Evolutionary conservation across 2,113 vertebrate species (phyloP).

Genomic region (Rhinogobius similis): DNA sequence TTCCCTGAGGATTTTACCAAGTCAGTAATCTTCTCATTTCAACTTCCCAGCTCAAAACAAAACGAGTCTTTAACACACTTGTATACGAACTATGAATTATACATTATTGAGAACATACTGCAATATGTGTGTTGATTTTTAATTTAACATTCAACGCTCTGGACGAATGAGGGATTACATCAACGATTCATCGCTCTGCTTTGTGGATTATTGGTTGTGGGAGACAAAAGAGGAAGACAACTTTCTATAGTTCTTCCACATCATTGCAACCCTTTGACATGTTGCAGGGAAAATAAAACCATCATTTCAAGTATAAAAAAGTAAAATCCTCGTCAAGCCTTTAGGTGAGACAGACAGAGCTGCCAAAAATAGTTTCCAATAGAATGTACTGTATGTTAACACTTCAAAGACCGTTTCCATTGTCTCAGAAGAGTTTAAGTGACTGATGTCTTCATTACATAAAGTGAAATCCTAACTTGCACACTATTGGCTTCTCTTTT

Average conservation of each 20-base stretch:
- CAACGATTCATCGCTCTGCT: not conserved
- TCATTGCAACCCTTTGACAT: too few relatives aligned
- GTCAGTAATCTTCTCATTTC: not conserved
- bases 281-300: too few relatives aligned
- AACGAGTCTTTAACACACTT: not conserved
- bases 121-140: not conserved
- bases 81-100: constrained; percentile 10
- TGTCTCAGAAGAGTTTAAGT: not conserved
- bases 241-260: too few relatives aligned
- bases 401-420: not conserved
- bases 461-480: constrained; percentile 2
- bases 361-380: not conserved
- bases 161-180: too few relatives aligned
- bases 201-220: not conserved
- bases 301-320: too few relatives aligned
- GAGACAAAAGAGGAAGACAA: not conserved
- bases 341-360: too few relatives aligned
- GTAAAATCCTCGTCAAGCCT: too few relatives aligned
- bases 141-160: not conserved
- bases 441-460: not conserved
- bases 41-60: not conserved
- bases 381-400: not conserved
- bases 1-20: not conserved
- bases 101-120: constrained; percentile 8
- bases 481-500: not conserved